These are phyloP conservation scores for Gallinago paraguaiae DNA, from an alignment of 2,113 vertebrate species.

Conservation along the genomic window DNA sequence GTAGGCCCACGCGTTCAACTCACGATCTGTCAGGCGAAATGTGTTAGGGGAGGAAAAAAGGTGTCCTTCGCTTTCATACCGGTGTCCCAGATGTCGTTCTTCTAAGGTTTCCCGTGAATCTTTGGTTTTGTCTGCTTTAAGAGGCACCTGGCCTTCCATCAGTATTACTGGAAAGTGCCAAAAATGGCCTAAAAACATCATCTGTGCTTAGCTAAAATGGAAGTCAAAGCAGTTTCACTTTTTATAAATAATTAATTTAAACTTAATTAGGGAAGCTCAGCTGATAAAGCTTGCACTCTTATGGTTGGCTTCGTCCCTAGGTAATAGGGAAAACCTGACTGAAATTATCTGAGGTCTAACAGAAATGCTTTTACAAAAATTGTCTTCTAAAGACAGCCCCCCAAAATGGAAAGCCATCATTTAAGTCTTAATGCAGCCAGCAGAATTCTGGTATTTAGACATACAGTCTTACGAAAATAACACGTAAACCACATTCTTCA, in stretches of 20 bases:
- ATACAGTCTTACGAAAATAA: neutral
- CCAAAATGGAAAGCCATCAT: neutral
- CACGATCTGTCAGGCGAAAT: neutral
- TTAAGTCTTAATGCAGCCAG: neutral
- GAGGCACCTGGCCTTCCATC: neutral
- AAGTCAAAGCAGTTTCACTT: neutral
- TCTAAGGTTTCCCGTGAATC: neutral
- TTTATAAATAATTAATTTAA: neutral
- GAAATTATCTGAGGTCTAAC: neutral
- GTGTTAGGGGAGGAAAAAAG: neutral
- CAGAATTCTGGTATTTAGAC: neutral
- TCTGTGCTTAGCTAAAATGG: neutral
- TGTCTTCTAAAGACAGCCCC: neutral
- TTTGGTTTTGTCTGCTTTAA: neutral
- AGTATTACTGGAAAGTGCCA: neutral
- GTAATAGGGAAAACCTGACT: neutral
- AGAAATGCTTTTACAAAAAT: neutral
- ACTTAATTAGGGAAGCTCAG: neutral
- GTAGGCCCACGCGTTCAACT: neutral
- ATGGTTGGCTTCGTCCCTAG: neutral
- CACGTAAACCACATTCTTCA: neutral
- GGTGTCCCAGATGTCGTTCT: neutral
- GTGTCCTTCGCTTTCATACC: neutral
- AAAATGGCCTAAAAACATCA: neutral
- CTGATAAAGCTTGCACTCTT: neutral